Evolutionary conservation across 2,888 invertebrate genomes (phyloP).

Genomic region (Teleogryllus oceanicus): DNA sequence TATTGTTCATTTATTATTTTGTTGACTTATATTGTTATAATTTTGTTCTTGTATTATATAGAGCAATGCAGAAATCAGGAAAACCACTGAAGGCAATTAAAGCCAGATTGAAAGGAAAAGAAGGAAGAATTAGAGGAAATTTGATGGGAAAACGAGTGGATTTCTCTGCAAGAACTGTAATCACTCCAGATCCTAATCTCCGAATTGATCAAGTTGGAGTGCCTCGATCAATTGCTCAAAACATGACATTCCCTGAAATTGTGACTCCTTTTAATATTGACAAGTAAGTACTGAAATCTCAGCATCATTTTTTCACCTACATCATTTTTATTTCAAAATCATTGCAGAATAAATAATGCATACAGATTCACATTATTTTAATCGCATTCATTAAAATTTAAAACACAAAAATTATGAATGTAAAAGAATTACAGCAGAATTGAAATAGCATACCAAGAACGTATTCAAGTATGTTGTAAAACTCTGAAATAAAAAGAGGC

Average conservation of each 20-base stretch:
- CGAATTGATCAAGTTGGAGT: conserved; percentile 97
- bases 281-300: conserved; percentile 54
- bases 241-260: conserved; percentile 97
- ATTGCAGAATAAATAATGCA: too few species aligned
- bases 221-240: conserved; percentile 96
- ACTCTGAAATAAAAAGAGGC: too few species aligned
- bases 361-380: too few species aligned
- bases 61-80: conserved; percentile 98
- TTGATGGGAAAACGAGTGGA: conserved; percentile 99
- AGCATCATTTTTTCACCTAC: background rate
- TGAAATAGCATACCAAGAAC: too few species aligned
- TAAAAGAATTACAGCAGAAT: too few species aligned
- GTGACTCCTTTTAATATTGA: conserved; percentile 99
- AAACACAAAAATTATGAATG: too few species aligned
- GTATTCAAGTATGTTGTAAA: too few species aligned
- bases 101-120: conserved; percentile 94
- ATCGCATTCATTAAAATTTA: too few species aligned
- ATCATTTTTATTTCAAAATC: too few species aligned
- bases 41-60: conserved; percentile 44
- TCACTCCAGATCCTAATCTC: conserved; percentile 92
- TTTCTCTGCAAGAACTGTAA: conserved; percentile 98
- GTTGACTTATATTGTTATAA: too few species aligned
- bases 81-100: conserved; percentile 97
- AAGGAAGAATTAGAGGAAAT: conserved; percentile 98
- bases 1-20: background rate